These are phyloP conservation scores for Triplophysa tibetana DNA, from an alignment of 2,113 vertebrate genomes.

Conservation along the genomic window DNA sequence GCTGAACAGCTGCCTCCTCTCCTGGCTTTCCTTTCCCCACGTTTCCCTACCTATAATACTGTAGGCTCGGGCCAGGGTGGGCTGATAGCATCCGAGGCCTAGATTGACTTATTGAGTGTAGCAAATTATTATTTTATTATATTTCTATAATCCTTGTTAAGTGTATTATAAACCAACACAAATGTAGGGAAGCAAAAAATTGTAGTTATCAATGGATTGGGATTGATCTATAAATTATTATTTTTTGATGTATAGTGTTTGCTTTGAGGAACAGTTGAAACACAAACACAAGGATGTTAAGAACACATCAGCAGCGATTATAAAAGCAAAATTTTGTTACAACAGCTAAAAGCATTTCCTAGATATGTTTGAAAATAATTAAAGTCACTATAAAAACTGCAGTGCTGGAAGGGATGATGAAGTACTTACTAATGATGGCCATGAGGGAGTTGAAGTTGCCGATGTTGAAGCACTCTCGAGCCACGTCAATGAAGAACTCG, in stretches of 20 bases:
- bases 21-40: neutral
- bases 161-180: neutral
- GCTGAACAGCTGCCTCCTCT: constrained; percentile 18
- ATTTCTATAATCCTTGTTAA: neutral
- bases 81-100: neutral
- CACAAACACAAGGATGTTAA: neutral
- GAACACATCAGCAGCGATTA: constrained; percentile 2
- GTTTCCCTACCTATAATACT: neutral
- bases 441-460: constrained; percentile 98
- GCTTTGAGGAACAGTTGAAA: too few species aligned
- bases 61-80: neutral
- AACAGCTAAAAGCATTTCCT: constrained; percentile 46
- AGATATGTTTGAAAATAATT: constrained; percentile 26
- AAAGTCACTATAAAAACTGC: neutral
- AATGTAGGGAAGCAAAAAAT: neutral
- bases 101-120: neutral
- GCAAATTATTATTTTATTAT: neutral
- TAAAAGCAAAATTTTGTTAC: constrained; percentile 14
- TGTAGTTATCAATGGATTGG: neutral
- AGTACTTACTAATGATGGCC: constrained; percentile 95
- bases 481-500: constrained; percentile 95
- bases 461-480: constrained; percentile 94
- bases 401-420: neutral
- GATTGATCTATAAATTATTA: neutral
- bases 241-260: too few species aligned